Evolutionary conservation across 2,888 invertebrate species (phyloP), one percentile per base, ranked within the genome.

Genomic region (Melanargia galathea): DNA sequence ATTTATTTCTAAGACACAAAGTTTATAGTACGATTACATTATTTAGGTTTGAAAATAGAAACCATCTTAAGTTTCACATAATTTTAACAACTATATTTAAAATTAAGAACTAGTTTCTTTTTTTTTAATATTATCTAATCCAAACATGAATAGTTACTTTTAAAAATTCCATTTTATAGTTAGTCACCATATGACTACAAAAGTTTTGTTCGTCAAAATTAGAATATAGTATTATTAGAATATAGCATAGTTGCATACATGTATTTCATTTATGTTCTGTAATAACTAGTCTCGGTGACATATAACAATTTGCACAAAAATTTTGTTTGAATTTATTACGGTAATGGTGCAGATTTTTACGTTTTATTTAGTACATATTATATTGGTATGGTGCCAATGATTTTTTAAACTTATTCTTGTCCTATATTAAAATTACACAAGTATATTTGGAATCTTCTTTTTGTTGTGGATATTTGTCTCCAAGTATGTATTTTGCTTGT

Each of bases 1-100:
- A 78, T 84, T 87, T 83, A 82, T 81, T 84, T 76, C 52, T 66
- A 67, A 83, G 80, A 87, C 87, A 87, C 86, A 86, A 78, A 76
- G 77, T 80, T 78, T 72, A 72, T 54, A 75, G 76, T 30, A 30
- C 30, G n/a, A n/a, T n/a, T 84, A 86, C 85, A 85, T 75, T 79
- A 78, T 78, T 74, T 82, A 86, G 86, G 26, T 86, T 84, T 83
- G 70, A 80, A 80, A 45, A 20, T 20, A 20, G 45, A 57, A 57
- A 46, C 45, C 11, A n/a, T 46, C 16, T 46, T 22, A 57, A 45
- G 45, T 30, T 46, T 57, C 33, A 66, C 66, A 63, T 61, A 62
- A 62, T 61, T 63, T 57, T 46, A 26, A 20, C 26, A 30, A 33
- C 57, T 57, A 57, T 45, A 33, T 57, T 45, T 46, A 46, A 30